A percentile compares a stretch with the other conserved stretches of the same genome.
Evolutionary conservation across 2,113 vertebrate genomes (phyloP).

Genomic region (Macaca nemestrina): DNA sequence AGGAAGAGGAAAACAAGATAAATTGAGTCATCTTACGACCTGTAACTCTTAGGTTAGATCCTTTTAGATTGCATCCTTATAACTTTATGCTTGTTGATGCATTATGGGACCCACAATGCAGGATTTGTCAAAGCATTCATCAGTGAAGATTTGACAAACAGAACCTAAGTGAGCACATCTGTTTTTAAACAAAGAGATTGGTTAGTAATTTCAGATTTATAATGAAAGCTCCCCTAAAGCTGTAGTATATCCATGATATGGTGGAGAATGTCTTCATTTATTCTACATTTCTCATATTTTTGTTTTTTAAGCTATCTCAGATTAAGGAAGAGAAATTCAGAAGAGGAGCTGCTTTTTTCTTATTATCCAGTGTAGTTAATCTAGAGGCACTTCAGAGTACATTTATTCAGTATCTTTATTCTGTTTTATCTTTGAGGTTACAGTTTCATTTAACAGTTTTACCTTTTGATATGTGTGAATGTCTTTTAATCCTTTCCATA

Average conservation of each 20-base stretch:
- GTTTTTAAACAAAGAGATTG: slow-evolving; percentile 28
- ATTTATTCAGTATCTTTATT: background rate
- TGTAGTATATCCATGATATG: background rate
- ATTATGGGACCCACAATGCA: background rate
- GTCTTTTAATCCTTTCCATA: background rate
- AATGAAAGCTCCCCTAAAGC: background rate
- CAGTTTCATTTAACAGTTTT: slow-evolving; percentile 41
- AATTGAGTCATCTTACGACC: slow-evolving; percentile 38
- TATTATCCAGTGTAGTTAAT: background rate
- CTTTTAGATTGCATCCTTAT: background rate
- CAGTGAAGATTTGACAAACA: background rate
- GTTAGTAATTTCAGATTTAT: slow-evolving; percentile 25
- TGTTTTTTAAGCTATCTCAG: background rate
- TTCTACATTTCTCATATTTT: background rate
- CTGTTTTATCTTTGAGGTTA: slow-evolving; percentile 33
- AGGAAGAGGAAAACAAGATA: slow-evolving; percentile 70
- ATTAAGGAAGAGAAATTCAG: slow-evolving; percentile 35
- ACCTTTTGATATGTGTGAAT: slow-evolving; percentile 19
- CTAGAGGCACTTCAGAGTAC: background rate
- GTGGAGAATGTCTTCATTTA: slow-evolving; percentile 3
- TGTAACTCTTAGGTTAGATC: background rate
- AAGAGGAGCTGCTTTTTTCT: slow-evolving; percentile 32
- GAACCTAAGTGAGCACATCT: background rate
- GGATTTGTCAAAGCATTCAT: background rate
- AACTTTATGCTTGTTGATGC: background rate